Percentiles rank a stretch among this genome's conserved stretches.
These are phyloP conservation scores for Euplexia lucipara DNA, from an alignment of 2,888 invertebrate genomes.

Conservation along the genomic window DNA sequence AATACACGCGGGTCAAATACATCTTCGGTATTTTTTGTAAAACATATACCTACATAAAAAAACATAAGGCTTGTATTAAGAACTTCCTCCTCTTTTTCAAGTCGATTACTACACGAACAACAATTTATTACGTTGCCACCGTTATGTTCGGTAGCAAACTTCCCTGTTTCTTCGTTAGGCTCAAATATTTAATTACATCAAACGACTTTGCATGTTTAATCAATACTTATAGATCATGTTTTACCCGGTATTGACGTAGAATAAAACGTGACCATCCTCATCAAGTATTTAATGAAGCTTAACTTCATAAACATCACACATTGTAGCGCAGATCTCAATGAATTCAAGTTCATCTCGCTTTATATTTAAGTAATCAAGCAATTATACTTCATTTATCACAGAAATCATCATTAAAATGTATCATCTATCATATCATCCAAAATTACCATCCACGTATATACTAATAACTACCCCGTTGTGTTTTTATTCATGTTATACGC, in stretches of 20 bases:
- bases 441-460: constrained; percentile 9
- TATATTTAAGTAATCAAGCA: neutral
- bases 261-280: constrained; percentile 31
- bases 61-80: no score
- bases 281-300: constrained; percentile 16
- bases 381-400: constrained; percentile 38
- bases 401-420: constrained; percentile 26
- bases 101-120: neutral
- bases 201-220: constrained; percentile 10
- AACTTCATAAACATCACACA: constrained; percentile 19
- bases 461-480: neutral
- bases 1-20: no score
- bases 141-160: neutral
- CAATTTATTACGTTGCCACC: neutral
- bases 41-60: no score
- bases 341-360: constrained; percentile 15
- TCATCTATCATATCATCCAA: constrained; percentile 22
- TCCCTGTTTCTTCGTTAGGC: neutral
- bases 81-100: no score
- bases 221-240: constrained; percentile 14
- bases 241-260: constrained; percentile 24
- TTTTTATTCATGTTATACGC: neutral
- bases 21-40: no score
- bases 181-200: neutral
- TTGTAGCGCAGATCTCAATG: constrained; percentile 28